Base-by-base conservation (phyloP, 2,113 vertebrate genomes). In the Pycnonotus jocosus region DNA sequence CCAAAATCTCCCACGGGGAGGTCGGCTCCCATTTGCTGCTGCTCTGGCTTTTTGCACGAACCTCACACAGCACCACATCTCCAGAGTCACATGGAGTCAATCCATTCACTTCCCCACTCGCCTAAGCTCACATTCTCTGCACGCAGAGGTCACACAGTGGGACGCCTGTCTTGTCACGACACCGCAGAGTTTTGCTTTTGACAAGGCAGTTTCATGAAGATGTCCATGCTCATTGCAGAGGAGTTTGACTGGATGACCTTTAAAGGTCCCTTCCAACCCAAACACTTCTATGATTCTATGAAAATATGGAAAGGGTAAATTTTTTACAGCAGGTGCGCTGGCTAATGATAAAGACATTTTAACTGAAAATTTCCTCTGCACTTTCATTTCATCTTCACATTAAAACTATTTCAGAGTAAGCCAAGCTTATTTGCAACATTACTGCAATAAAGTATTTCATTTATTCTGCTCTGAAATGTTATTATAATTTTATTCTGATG, bases 71-170 rank as follows among this genome's bases (percentile, higher is more conserved):
- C 9, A 1, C n/a, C 68, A 31, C 10, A 53, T 47, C 21, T 66
- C 50, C 65, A 27, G 25, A 47, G 35, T 23, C 42, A 56, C 19
- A 24, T 0, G 10, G 33, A 60, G 65, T 9, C 51, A 82, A 73
- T 69, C 62, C 54, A 37, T 65, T 40, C 25, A 30, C 40, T 33
- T 50, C 30, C 58, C 73, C 2, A 0, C 23, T 50, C 24, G 13
- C 22, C 60, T 10, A 7, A 72, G 37, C 28, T 64, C 71, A 48
- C 0, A 0, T 10, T 61, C 31, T 51, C 48, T 0, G 0, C n/a
- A 25, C 0, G 0, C n/a, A 40, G 62, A 2, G 0, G 19, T 78
- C 90, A 23, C 0, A 0, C 20, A 11, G 53, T 4, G 48, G 48
- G 48, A 50, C 27, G 30, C 11, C 47, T 4, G 3, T 18, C 48